Evolutionary conservation across 2,888 invertebrate genomes (phyloP).

Genomic region (Polia nebulosa): DNA sequence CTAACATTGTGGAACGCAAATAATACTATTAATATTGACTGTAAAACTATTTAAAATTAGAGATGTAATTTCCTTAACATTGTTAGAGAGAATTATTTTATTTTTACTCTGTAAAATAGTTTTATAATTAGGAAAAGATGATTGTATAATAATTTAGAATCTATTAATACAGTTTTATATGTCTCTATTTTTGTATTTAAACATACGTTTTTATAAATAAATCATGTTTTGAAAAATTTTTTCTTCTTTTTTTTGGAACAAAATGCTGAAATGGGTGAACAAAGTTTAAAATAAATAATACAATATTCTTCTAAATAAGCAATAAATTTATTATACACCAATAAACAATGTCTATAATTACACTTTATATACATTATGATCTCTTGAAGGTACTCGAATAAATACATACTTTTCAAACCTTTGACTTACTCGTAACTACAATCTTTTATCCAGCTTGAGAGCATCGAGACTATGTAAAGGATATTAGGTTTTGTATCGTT

Average conservation of each 20-base stretch:
- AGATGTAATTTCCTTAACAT: not conserved
- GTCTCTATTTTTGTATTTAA: conserved; percentile 67
- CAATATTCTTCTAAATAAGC: conserved; percentile 47
- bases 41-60: not conserved
- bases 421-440: too few species aligned
- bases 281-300: not conserved
- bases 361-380: conserved; percentile 63
- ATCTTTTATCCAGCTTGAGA: conserved; percentile 4
- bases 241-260: conserved; percentile 11
- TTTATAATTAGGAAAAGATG: conserved; percentile 66
- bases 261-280: too few species aligned
- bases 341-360: conserved; percentile 62
- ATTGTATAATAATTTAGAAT: conserved; percentile 51
- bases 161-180: conserved; percentile 55
- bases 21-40: too few species aligned
- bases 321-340: conserved; percentile 65
- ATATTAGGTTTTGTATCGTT: not conserved
- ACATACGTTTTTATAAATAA: conserved; percentile 76
- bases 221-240: conserved; percentile 65
- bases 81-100: conserved; percentile 34
- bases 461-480: not conserved
- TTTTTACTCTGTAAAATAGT: conserved; percentile 43
- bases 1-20: too few species aligned
- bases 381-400: conserved; percentile 47
- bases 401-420: conserved; percentile 29